phyloP scores from a whole-genome alignment of 1,140 invertebrate species.

The Aphelinus atriplicis region DNA sequence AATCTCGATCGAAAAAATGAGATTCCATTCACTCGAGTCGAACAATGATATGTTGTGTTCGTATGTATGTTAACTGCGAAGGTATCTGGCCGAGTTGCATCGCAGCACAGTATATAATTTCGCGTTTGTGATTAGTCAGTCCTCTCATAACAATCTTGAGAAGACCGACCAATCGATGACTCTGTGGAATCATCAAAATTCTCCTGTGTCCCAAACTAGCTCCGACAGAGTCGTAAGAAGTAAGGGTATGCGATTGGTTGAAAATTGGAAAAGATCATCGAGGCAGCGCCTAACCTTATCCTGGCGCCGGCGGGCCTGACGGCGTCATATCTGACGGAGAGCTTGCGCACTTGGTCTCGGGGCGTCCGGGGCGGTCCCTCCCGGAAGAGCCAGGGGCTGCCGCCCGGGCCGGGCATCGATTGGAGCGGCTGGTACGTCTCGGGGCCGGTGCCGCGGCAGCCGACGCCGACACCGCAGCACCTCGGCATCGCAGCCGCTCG shows the following conservation, averaged over 20 bases:
- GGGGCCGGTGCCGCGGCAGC: slow-evolving; percentile 42
- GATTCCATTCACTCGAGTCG: no score
- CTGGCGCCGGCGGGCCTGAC: slow-evolving; percentile 45
- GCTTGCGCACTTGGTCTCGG: slow-evolving; percentile 48
- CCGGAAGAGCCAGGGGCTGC: slow-evolving; percentile 33
- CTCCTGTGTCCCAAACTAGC: no score
- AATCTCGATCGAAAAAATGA: no score
- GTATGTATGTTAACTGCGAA: no score
- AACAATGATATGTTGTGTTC: no score
- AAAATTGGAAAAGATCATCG: neutral
- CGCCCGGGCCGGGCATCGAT: slow-evolving; percentile 7
- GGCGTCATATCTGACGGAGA: slow-evolving; percentile 51
- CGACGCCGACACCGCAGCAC: slow-evolving; percentile 49
- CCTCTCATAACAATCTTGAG: no score
- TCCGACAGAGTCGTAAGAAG: slow-evolving; percentile 6
- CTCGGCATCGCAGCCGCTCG: slow-evolving; percentile 42
- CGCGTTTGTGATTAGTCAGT: no score
- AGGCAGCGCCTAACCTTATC: slow-evolving; percentile 8
- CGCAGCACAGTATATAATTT: no score
- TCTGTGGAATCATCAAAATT: no score
- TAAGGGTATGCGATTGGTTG: slow-evolving; percentile 22
- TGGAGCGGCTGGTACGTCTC: slow-evolving; percentile 51
- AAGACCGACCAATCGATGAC: no score
- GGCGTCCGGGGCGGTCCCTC: slow-evolving; percentile 43
- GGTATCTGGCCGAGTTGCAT: no score